These are phyloP conservation scores for Drosophila pullipes DNA, from an alignment of 2,888 invertebrate genomes.

Conservation along the genomic window DNA sequence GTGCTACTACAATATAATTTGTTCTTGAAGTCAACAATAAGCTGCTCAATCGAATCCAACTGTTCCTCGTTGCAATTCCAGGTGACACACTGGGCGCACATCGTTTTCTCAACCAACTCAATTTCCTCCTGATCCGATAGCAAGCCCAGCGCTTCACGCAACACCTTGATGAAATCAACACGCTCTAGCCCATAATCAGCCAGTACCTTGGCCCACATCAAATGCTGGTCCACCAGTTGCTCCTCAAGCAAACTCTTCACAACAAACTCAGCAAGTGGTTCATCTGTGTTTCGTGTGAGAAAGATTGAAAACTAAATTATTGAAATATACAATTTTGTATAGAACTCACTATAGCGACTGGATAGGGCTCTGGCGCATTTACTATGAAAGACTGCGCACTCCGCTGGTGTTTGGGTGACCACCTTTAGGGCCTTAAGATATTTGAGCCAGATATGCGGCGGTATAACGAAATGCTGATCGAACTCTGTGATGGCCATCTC, in stretches of 20 bases:
- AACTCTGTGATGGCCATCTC: slow-evolving; percentile 33
- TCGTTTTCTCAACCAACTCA: slow-evolving; percentile 11
- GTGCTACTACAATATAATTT: slow-evolving; percentile 21
- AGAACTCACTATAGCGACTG: slow-evolving; percentile 51
- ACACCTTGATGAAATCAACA: slow-evolving; percentile 25
- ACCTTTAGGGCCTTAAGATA: slow-evolving; percentile 40
- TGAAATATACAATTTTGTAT: neutral
- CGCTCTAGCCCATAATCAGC: slow-evolving; percentile 60
- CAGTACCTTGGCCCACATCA: slow-evolving; percentile 50
- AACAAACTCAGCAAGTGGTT: slow-evolving; percentile 48
- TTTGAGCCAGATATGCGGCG: slow-evolving; percentile 54
- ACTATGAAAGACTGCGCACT: slow-evolving; percentile 21
- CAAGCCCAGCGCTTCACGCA: neutral
- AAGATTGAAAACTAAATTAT: neutral
- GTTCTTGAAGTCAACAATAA: slow-evolving; percentile 33
- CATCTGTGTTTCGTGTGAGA: slow-evolving; percentile 23
- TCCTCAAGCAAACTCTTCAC: slow-evolving; percentile 20
- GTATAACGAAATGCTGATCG: slow-evolving; percentile 26
- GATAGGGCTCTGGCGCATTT: slow-evolving; percentile 43
- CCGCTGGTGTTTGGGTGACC: slow-evolving; percentile 53
- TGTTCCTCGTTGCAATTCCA: slow-evolving; percentile 32
- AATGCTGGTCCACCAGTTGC: slow-evolving; percentile 7
- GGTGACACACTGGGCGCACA: slow-evolving; percentile 30
- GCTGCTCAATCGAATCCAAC: neutral
- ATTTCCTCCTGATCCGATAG: neutral